Evolutionary conservation across 2,797 vertebrate genomes (phyloP).

Genomic region (Leptoclinus maculatus): DNA sequence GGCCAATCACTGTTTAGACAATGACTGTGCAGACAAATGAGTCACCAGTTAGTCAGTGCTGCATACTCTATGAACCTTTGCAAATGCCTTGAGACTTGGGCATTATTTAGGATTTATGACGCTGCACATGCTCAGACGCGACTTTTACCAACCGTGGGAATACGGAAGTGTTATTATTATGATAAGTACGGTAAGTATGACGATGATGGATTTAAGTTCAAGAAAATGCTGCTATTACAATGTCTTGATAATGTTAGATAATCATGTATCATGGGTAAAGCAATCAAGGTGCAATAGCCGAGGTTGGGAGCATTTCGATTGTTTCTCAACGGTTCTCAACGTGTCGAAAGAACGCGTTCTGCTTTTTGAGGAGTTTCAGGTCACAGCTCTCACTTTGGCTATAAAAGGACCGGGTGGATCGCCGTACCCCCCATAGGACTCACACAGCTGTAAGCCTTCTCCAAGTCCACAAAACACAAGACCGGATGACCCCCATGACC

Average conservation of each 20-base stretch:
- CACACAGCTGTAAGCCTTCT: no score
- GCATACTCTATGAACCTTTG: conserved; percentile 3
- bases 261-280: background rate
- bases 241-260: background rate
- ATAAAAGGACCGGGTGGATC: no score
- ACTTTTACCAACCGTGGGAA: background rate
- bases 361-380: no score
- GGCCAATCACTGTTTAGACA: conserved; percentile 44
- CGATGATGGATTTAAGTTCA: background rate
- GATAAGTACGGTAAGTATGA: background rate
- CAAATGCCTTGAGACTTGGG: background rate
- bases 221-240: background rate
- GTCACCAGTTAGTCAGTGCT: conserved; percentile 52
- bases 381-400: no score
- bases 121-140: background rate
- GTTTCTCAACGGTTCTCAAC: no score
- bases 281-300: background rate
- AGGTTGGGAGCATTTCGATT: no score
- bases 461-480: no score
- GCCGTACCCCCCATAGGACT: no score
- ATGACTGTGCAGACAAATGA: conserved; percentile 67
- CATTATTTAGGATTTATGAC: conserved; percentile 3
- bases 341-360: no score
- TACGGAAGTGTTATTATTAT: background rate
- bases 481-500: no score